Percentiles rank a stretch among this genome's conserved stretches.
Conservation (phyloP, 2,113 vertebrate species). For the Chloroceryle aenea region DNA sequence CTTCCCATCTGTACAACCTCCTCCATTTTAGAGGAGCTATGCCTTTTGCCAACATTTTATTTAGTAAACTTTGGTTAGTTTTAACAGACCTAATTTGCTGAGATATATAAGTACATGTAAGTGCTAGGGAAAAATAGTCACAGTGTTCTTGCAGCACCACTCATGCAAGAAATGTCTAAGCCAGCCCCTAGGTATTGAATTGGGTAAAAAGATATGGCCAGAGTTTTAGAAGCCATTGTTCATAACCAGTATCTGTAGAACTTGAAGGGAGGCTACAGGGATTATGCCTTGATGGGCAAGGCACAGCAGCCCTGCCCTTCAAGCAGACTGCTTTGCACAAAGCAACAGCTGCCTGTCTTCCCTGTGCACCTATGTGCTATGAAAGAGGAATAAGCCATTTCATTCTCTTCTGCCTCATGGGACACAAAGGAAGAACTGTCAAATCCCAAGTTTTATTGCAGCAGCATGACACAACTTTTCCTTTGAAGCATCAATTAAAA, state of each 20-base stretch:
- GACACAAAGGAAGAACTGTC: neutral
- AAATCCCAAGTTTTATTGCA: neutral
- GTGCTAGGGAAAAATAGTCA: neutral
- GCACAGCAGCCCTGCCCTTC: neutral
- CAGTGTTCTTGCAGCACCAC: neutral
- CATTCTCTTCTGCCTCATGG: neutral
- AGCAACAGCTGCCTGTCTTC: neutral
- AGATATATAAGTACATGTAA: neutral
- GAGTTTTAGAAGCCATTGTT: neutral
- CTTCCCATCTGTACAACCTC: neutral
- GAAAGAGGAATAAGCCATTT: neutral
- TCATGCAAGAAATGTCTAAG: neutral
- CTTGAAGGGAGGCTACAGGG: neutral
- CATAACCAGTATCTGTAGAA: neutral
- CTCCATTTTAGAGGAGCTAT: neutral
- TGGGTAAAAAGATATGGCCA: neutral
- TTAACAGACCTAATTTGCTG: neutral
- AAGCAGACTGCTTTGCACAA: neutral
- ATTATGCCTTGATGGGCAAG: neutral
- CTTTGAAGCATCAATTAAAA: neutral
- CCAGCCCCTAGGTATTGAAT: neutral
- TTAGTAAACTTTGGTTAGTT: neutral
- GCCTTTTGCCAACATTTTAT: neutral
- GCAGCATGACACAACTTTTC: neutral
- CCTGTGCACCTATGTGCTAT: neutral